Evolutionary conservation across 1,140 invertebrate species (phyloP), one percentile per base, ranked within the genome.

Genomic region (Philaenus spumarius): DNA sequence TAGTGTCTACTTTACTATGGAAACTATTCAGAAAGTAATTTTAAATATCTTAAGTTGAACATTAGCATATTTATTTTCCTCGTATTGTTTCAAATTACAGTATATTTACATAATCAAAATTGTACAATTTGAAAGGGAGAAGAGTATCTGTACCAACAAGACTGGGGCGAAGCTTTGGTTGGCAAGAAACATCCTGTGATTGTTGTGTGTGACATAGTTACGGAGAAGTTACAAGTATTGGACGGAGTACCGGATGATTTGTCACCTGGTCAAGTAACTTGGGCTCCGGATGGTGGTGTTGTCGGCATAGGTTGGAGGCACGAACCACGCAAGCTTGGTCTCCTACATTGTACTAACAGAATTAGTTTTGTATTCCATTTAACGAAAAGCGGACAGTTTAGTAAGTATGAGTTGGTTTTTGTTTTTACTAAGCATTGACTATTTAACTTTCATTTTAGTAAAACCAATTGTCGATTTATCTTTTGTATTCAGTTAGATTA

Each of bases 111-210:
- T n/a, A n/a, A n/a, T n/a, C n/a, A n/a, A n/a, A n/a, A n/a, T n/a
- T n/a, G n/a, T n/a, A n/a, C n/a, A n/a, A n/a, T n/a, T 30, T 30
- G 9, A 30, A 30, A 90, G 87, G 90, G 90, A 26, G 79, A 86
- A 63, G 88, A 93, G 71, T 87, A 83, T 72, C 63, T 82, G 15
- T 86, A 81, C 64, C 76, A 76, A 52, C 84, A 90, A 68, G 84
- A 89, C 60, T 95, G 92, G 92, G 93, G 93, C 26, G 93, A 96
- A 72, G 84, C 89, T 69, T 67, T 92, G 47, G 79, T 81, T 46
- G 85, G 83, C 2, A 87, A 87, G 68, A 77, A 82, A 56, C 73
- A 79, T 48, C 83, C 89, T 1, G 80, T 89, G 1, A 67, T 93
- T 2, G 87, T 83, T 15, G 69, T 93, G 2, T 80, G 89, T 57